Percentiles rank a stretch among this genome's conserved stretches.
These are phyloP conservation scores for Leptarthrus brevirostris DNA, from an alignment of 2,888 invertebrate species.

Conservation along the genomic window DNA sequence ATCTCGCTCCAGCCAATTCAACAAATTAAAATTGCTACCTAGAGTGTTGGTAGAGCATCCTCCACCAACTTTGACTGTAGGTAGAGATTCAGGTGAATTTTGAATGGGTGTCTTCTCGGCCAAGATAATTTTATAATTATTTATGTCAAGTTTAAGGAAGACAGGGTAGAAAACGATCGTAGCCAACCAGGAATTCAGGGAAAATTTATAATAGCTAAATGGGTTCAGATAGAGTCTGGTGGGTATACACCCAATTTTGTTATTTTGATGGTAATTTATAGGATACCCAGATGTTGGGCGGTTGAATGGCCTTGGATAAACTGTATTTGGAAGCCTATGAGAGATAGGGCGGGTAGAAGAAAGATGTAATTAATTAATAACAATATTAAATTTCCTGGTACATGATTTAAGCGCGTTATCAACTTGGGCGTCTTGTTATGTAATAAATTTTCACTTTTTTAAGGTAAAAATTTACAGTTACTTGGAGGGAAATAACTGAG, in stretches of 20 bases:
- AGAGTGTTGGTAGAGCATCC: not conserved
- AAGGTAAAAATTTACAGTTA: too few relatives aligned
- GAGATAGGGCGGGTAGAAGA: too few relatives aligned
- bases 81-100: not conserved
- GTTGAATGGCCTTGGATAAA: conserved; percentile 24
- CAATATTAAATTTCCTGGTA: conserved; percentile 26
- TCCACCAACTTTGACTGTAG: not conserved
- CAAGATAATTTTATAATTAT: conserved; percentile 39
- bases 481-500: too few relatives aligned
- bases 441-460: conserved; percentile 37
- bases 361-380: conserved; percentile 32
- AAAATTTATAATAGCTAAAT: conserved; percentile 33
- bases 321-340: too few relatives aligned
- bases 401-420: conserved; percentile 22
- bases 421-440: conserved; percentile 2
- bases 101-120: conserved; percentile 4
- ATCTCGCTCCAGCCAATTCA: not conserved
- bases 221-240: conserved; percentile 4
- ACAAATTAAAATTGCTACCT: conserved; percentile 13
- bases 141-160: conserved; percentile 36
- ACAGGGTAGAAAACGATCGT: not conserved
- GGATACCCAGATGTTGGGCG: conserved; percentile 33
- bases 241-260: not conserved
- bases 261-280: conserved; percentile 32
- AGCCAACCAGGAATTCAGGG: not conserved